phyloP scores from a whole-genome alignment of 2,888 invertebrate species.

The Stenichneumon culpator region DNA sequence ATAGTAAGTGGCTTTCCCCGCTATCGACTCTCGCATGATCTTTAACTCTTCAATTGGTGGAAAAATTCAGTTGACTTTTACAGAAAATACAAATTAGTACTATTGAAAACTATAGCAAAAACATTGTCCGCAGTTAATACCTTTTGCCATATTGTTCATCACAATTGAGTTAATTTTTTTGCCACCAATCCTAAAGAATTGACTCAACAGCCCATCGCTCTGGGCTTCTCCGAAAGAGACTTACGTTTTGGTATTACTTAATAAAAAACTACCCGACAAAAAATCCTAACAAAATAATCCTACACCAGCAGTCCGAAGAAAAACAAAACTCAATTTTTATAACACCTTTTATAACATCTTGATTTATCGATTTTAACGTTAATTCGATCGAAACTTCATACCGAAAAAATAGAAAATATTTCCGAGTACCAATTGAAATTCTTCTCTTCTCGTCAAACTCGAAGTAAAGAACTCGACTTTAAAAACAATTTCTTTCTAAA shows the following conservation, averaged over 20 bases:
- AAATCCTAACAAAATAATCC: not conserved
- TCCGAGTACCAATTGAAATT: not conserved
- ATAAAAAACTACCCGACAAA: not conserved
- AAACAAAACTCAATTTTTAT: not conserved
- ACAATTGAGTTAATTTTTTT: not conserved
- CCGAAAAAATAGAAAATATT: not conserved
- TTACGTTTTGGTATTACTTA: not conserved
- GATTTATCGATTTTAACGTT: not conserved
- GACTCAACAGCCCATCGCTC: not conserved
- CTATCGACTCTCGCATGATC: not conserved
- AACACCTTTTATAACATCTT: not conserved
- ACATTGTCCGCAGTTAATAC: not conserved
- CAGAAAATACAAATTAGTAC: not conserved
- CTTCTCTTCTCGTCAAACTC: not conserved
- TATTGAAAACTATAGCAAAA: not conserved
- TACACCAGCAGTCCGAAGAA: not conserved
- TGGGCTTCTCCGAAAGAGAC: not conserved
- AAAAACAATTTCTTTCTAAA: not conserved
- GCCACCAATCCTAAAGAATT: not conserved
- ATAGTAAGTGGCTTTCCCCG: not conserved
- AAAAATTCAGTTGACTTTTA: not conserved
- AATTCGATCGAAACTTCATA: not conserved
- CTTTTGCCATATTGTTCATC: not conserved
- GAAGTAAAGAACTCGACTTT: not conserved
- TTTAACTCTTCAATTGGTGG: not conserved